Evolutionary conservation across 2,888 invertebrate species (phyloP).

Genomic region (Agrotis puta): DNA sequence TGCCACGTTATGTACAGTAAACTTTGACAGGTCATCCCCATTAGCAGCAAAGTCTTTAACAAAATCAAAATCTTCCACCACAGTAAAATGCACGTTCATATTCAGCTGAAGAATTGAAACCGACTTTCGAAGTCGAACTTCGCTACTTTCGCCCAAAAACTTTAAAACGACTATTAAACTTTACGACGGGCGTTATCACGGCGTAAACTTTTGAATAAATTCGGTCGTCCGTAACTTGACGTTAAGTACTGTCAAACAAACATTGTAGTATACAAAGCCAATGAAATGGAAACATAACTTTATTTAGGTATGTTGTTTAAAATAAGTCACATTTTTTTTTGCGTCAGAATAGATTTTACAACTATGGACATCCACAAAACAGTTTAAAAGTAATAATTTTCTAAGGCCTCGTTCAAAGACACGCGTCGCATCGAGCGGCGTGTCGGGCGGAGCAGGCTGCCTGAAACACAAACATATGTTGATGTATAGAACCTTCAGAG

Average conservation of each 20-base stretch:
- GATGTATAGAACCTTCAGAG: too few species aligned
- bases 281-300: too few species aligned
- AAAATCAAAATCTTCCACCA: not conserved
- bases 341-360: not conserved
- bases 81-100: slow-evolving; percentile 33
- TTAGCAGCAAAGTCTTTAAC: not conserved
- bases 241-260: slow-evolving; percentile 70
- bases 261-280: not conserved
- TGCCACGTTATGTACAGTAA: too few species aligned
- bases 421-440: too few species aligned
- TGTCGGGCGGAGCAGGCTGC: too few species aligned
- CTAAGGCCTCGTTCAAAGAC: too few species aligned
- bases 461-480: too few species aligned
- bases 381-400: not conserved
- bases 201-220: slow-evolving; percentile 88
- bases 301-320: too few species aligned
- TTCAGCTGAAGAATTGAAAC: slow-evolving; percentile 54
- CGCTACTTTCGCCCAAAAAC: slow-evolving; percentile 69
- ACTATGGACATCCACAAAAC: fast-evolving
- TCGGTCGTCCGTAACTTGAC: slow-evolving; percentile 82
- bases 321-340: not conserved
- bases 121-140: slow-evolving; percentile 46
- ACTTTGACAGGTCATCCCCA: not conserved
- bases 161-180: slow-evolving; percentile 84
- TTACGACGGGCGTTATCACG: slow-evolving; percentile 68